Conservation (phyloP, 1,140 invertebrate species). For the Drosophila orena region DNA sequence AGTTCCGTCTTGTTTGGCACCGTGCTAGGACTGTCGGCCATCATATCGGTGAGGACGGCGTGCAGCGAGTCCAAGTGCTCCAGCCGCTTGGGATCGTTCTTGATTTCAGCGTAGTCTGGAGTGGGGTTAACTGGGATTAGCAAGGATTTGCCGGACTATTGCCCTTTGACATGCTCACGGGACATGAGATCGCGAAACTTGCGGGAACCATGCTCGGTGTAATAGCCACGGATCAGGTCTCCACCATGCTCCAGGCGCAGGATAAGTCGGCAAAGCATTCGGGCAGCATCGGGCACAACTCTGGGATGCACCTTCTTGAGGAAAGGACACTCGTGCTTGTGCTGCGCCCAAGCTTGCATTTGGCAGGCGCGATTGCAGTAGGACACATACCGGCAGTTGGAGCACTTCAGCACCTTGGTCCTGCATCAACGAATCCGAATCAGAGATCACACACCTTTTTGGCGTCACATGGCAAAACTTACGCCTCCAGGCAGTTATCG, state of each 20-base stretch:
- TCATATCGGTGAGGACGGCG: slow-evolving; percentile 88
- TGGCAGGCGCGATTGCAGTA: slow-evolving; percentile 92
- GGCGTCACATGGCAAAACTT: slow-evolving; percentile 42
- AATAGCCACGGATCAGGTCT: slow-evolving; percentile 88
- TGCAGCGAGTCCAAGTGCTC: slow-evolving; percentile 91
- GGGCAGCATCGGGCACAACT: slow-evolving; percentile 90
- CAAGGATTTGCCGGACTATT: not conserved
- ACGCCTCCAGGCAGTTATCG: slow-evolving; percentile 88
- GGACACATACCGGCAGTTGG: slow-evolving; percentile 91
- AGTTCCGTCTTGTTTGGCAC: slow-evolving; percentile 92
- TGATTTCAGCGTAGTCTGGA: slow-evolving; percentile 91
- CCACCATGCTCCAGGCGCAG: slow-evolving; percentile 89
- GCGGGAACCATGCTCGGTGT: slow-evolving; percentile 88
- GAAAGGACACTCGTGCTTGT: slow-evolving; percentile 91
- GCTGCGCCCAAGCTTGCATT: slow-evolving; percentile 90
- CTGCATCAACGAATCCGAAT: slow-evolving; percentile 76
- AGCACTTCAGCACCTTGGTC: slow-evolving; percentile 89
- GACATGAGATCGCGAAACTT: slow-evolving; percentile 94
- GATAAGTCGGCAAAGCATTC: slow-evolving; percentile 90
- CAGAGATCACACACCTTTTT: no score
- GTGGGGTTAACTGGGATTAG: slow-evolving; percentile 29
- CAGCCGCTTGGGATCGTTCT: slow-evolving; percentile 89
- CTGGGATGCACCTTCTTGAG: slow-evolving; percentile 89
- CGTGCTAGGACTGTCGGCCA: slow-evolving; percentile 86
- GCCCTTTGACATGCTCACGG: slow-evolving; percentile 87